Evolutionary conservation across 2,797 vertebrate species (phyloP).

Genomic region (Arctocebus calabarensis): DNA sequence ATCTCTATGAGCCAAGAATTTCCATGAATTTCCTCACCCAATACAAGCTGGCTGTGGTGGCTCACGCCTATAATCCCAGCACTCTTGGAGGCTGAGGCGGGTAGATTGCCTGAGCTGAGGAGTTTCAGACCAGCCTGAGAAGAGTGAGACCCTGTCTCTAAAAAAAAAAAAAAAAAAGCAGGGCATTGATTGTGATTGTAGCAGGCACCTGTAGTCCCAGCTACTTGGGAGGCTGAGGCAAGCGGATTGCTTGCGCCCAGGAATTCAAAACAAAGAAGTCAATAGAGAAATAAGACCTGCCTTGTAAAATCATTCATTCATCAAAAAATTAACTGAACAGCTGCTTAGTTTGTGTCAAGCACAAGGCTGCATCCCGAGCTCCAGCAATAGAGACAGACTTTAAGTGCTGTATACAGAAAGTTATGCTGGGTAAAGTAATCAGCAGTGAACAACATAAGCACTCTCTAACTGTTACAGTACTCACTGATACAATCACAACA

Average conservation of each 20-base stretch:
- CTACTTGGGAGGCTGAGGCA: no score
- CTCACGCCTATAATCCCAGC: no score
- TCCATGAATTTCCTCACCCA: background rate
- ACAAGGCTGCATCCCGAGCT: background rate
- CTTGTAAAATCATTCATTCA: background rate
- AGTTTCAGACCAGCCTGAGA: no score
- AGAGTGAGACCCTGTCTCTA: no score
- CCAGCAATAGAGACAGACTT: background rate
- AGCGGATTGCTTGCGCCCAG: no score
- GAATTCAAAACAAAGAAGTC: background rate
- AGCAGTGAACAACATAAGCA: background rate
- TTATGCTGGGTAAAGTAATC: background rate
- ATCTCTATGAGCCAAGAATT: background rate
- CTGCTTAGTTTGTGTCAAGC: background rate
- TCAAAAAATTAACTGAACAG: background rate
- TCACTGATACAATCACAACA: background rate
- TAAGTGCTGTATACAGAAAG: background rate
- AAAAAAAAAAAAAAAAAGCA: no score
- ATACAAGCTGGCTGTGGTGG: no score
- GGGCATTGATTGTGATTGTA: no score
- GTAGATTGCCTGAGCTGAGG: no score
- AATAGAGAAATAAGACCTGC: background rate
- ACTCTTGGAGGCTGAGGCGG: no score
- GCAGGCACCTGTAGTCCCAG: no score
- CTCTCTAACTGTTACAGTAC: background rate